Evolutionary conservation across 2,113 vertebrate genomes (phyloP), one percentile per base, ranked within the genome.

Genomic region (Parus major): DNA sequence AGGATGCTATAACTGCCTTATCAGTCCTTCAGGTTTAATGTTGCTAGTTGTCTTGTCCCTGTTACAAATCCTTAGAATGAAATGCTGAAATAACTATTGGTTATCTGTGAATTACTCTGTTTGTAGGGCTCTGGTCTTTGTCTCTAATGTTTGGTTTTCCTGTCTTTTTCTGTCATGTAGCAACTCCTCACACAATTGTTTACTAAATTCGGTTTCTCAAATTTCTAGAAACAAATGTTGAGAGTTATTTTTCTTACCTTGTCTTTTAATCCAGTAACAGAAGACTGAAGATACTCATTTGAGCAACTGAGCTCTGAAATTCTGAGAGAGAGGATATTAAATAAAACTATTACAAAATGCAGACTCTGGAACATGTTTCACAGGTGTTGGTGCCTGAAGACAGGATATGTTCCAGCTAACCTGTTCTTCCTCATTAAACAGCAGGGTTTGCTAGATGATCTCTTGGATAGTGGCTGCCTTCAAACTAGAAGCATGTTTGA

Each of bases 351-450:
- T 11, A 47, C 42, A 11, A 29, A 78, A 78, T 42, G 10, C 36
- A 41, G 49, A 10, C 8, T 69, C 69, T 8, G 11, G 15, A 73
- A 63, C 2, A 1, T 27, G 22, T 59, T 82, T 70, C 15, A 17
- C 13, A 53, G 14, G 11, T 70, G 4, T 7, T 57, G 15, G 4
- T 78, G 22, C 11, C 44, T 71, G 33, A 68, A 79, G 29, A 29
- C 49, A 55, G 5, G n/a, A 1, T 4, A 1, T 42, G 24, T 63
- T 73, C 9, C 11, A 73, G 0, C 19, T 23, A 65, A 5, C 19
- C 33, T 1, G 0, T 59, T 89, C 21, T 47, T 82, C 22, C 35
- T 63, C 11, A 28, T 92, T 52, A 52, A 39, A 56, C 27, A n/a
- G 36, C 12, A 61, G 11, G 11, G 4, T 57, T 71, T 85, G 20